Base-by-base conservation (phyloP, 2,888 invertebrate species). In the Chromoteleia sp. region DNA sequence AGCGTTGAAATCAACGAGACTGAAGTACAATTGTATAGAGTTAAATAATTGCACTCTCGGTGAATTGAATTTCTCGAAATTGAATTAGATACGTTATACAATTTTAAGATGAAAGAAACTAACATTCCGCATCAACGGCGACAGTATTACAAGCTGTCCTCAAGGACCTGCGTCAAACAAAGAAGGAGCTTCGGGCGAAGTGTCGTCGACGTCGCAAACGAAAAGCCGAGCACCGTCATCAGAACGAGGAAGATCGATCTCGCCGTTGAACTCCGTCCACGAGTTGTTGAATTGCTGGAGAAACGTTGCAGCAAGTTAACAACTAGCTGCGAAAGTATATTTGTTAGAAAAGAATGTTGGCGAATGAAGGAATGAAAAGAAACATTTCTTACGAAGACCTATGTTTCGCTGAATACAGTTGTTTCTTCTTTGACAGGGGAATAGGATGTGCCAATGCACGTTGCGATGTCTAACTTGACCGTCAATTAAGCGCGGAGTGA, bases 201-300 rank as follows among this genome's bases (percentile, higher is more conserved):
- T 80, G 75, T 75, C 58, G 70, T 74, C 71, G 59, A 68, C 79
- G 67, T 56, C 59, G 43, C 45, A 50, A 59, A 80, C 56, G 73
- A 74, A 68, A 70, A 81, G 80, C 75, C 52, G 68, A 71, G 70
- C 80, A 75, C 70, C 48, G 67, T 81, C 81, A 59, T 81, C 76
- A 73, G 41, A 74, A 70, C 50, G 41, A 61, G 56, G 17, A 67
- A 76, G 75, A 81, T 81, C 76, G 73, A 81, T 81, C 81, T 71
- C 67, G 65, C 74, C 50, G 70, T 59, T 76, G 67, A 81, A 68
- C 75, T 58, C 29, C 5, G 65, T 58, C 33, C 56, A 36, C 33
- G 65, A 76, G 75, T 59, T 58, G 75, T 76, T 76, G 75, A 76
- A 67, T 76, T 71, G 71, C 71, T 45, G 21, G 71, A 41, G 54